Percentiles rank a stretch among this genome's conserved stretches.
phyloP scores from a whole-genome alignment of 2,113 vertebrate genomes.

The Rhipidura dahli region DNA sequence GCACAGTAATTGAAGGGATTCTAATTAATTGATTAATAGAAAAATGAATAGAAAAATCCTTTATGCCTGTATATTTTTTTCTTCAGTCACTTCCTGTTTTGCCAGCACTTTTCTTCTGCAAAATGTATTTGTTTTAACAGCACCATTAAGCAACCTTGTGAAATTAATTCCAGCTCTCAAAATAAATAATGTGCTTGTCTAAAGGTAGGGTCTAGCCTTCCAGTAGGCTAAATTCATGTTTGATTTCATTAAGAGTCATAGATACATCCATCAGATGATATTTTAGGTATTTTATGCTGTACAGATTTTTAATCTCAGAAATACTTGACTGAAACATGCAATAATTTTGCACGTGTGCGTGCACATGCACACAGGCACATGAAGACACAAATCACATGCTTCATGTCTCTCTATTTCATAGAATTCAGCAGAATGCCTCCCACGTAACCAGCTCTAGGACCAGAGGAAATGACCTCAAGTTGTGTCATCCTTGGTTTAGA shows the following conservation, averaged over 20 bases:
- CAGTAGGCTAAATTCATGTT: not conserved
- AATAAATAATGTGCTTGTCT: constrained; percentile 10
- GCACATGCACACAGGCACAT: not conserved
- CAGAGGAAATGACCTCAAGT: not conserved
- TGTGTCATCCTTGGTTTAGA: not conserved
- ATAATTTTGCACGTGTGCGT: not conserved
- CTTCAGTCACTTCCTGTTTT: not conserved
- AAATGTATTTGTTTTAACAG: constrained; percentile 23
- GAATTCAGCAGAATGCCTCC: not conserved
- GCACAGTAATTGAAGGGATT: not conserved
- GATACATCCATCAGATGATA: not conserved
- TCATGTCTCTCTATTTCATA: not conserved
- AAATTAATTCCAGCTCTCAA: constrained; percentile 47
- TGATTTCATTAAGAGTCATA: not conserved
- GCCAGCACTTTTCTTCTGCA: not conserved
- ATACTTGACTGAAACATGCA: not conserved
- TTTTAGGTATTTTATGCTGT: not conserved
- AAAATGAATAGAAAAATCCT: not conserved
- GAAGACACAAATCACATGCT: not conserved
- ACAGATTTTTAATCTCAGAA: not conserved
- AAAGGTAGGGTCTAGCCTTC: not conserved
- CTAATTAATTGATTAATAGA: constrained; percentile 3
- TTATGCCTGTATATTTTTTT: not conserved
- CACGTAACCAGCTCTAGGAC: not conserved
- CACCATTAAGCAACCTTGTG: not conserved